Base-by-base conservation (phyloP, 2,888 invertebrate genomes). In the Frankliniella intonsa region DNA sequence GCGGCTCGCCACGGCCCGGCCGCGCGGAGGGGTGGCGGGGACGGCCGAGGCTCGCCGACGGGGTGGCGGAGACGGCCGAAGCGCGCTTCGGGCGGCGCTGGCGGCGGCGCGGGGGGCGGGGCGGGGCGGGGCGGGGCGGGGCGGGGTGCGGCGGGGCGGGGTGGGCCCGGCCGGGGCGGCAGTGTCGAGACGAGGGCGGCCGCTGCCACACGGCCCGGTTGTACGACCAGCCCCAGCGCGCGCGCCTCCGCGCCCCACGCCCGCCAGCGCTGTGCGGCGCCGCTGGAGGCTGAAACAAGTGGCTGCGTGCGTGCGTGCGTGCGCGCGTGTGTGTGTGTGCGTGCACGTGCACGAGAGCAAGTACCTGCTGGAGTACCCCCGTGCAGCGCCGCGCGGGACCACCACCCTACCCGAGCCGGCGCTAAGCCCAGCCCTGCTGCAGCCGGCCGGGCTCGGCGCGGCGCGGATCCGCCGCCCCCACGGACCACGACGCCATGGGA, bases 1-100 rank as follows among this genome's bases (percentile, higher is more conserved):
- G 62, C 22, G 69, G 69, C 69, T 69, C 69, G 69, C 69, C 69
- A 69, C 69, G 69, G 69, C 69, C 69, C 69, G 69, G 69, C 22
- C 69, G 69, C 69, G 22, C 69, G 69, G n/a, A 69, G 69, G 69
- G 69, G 69, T 69, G 69, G 69, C 69, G 69, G 22, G 11, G 69
- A 69, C 69, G 69, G 22, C 69, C 69, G 69, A 69, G 69, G 69
- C 22, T 2, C 22, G 22, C 69, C 69, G 65, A 65, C 3, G 19
- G n/a, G 55, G 9, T n/a, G 65, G 19, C 65, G 69, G 22, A 22
- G 22, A 22, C 22, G 22, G n/a, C 69, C 69, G 69, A 69, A 69
- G 69, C 38, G 2, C 38, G 38, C 38, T 38, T 38, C 38, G 69
- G 65, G 65, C n/a, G 65, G 65, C 65, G 65, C n/a, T n/a, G 65